phyloP scores from a whole-genome alignment of 2,797 vertebrate species.

The Tolypeutes matacus region DNA sequence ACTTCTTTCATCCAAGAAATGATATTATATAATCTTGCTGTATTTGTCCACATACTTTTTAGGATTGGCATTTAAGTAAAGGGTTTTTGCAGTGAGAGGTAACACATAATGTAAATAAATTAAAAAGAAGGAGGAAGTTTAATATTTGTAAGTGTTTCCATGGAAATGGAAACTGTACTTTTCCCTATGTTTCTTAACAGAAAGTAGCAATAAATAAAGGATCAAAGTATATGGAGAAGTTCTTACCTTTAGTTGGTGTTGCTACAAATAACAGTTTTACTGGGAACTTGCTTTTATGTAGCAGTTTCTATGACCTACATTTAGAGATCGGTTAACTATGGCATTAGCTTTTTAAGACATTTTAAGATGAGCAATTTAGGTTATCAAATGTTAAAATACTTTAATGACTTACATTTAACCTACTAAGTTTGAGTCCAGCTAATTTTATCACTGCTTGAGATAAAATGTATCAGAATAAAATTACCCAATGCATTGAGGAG shows the following conservation, averaged over 20 bases:
- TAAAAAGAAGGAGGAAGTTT: slow-evolving; percentile 25
- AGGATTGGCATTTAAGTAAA: not conserved
- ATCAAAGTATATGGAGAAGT: not conserved
- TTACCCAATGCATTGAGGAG: not conserved
- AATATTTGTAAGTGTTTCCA: slow-evolving; percentile 14
- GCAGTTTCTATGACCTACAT: not conserved
- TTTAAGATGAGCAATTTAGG: not conserved
- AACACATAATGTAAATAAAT: not conserved
- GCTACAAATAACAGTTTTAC: slow-evolving; percentile 51
- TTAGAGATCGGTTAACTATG: not conserved
- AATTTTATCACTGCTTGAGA: not conserved
- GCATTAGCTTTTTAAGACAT: not conserved
- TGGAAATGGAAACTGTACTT: not conserved
- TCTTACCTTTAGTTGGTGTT: not conserved
- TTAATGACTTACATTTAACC: not conserved
- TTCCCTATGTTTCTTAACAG: not conserved
- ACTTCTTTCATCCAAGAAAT: not conserved
- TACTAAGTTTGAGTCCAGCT: not conserved
- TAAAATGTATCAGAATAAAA: slow-evolving; percentile 28
- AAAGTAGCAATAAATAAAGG: slow-evolving; percentile 38
- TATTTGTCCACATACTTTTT: not conserved
- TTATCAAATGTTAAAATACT: not conserved
- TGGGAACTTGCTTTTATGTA: not conserved
- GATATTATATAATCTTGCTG: not conserved
- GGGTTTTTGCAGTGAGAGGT: not conserved